Evolutionary conservation across 2,113 vertebrate species (phyloP).

Genomic region (Gobiocypris rarus): DNA sequence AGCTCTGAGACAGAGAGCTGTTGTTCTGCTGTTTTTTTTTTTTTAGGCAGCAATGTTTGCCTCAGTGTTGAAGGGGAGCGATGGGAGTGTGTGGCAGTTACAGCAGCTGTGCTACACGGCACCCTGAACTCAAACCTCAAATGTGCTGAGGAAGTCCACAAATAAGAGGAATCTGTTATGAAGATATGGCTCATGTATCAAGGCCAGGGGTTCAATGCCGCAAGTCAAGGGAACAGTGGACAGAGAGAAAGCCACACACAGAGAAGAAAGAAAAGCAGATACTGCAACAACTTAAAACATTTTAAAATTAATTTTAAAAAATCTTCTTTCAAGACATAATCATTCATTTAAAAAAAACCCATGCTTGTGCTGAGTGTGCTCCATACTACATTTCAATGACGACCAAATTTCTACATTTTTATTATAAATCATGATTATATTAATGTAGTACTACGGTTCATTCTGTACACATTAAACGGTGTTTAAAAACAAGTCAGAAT

Average conservation of each 20-base stretch:
- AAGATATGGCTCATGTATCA: slow-evolving; percentile 53
- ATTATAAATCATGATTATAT: neutral
- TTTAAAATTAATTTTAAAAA: neutral
- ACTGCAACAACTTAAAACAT: neutral
- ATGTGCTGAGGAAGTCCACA: neutral
- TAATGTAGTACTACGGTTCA: neutral
- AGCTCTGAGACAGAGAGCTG: slow-evolving; percentile 39
- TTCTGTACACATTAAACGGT: neutral
- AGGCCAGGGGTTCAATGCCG: slow-evolving; percentile 70
- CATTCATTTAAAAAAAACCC: neutral
- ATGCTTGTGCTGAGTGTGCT: neutral
- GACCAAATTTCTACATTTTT: neutral
- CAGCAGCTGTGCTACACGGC: slow-evolving; percentile 42
- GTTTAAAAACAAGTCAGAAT: neutral
- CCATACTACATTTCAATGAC: neutral
- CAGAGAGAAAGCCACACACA: slow-evolving; percentile 37
- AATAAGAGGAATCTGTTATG: slow-evolving; percentile 45
- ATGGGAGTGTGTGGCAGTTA: slow-evolving; percentile 51
- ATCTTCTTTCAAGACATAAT: neutral
- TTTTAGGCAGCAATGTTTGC: slow-evolving; percentile 27
- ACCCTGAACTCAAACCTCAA: slow-evolving; percentile 50
- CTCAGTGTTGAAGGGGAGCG: slow-evolving; percentile 20
- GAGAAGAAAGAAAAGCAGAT: neutral
- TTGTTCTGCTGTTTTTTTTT: slow-evolving; percentile 33
- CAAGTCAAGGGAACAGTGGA: slow-evolving; percentile 65